A percentile compares a stretch with the other conserved stretches of the same genome.
Conservation (phyloP, 2,888 invertebrate genomes). For the Sympetrum striolatum region DNA sequence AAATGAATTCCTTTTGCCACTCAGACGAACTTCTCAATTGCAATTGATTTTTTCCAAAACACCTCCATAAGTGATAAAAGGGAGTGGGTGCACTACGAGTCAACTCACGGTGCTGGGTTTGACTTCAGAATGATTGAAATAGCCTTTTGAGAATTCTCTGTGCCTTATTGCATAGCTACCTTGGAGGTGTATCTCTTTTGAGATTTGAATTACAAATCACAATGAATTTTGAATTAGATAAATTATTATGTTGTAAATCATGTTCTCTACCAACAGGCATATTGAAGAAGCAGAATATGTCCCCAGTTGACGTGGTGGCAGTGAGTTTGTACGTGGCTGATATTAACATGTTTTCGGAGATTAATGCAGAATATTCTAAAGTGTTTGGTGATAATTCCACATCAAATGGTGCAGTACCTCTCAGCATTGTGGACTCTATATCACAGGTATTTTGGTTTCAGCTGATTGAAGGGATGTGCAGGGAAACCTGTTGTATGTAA, state of each 20-base stretch:
- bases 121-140: no score
- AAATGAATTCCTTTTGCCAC: no score
- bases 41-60: no score
- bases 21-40: no score
- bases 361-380: conserved; percentile 80
- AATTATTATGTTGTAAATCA: background rate
- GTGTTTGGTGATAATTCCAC: conserved; percentile 68
- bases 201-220: no score
- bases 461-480: background rate
- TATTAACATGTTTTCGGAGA: conserved; percentile 77
- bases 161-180: no score
- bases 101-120: no score
- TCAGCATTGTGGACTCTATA: background rate
- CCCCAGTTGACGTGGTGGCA: conserved; percentile 74
- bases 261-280: conserved; percentile 60
- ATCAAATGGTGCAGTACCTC: background rate
- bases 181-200: no score
- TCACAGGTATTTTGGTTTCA: background rate
- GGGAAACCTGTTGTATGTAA: conserved; percentile 49
- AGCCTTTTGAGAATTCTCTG: no score
- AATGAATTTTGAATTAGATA: no score
- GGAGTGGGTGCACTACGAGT: no score
- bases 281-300: conserved; percentile 62
- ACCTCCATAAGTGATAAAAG: no score
- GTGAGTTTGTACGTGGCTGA: conserved; percentile 84